Conservation (phyloP, 2,113 vertebrate species). For the Nothoprocta perdicaria region DNA sequence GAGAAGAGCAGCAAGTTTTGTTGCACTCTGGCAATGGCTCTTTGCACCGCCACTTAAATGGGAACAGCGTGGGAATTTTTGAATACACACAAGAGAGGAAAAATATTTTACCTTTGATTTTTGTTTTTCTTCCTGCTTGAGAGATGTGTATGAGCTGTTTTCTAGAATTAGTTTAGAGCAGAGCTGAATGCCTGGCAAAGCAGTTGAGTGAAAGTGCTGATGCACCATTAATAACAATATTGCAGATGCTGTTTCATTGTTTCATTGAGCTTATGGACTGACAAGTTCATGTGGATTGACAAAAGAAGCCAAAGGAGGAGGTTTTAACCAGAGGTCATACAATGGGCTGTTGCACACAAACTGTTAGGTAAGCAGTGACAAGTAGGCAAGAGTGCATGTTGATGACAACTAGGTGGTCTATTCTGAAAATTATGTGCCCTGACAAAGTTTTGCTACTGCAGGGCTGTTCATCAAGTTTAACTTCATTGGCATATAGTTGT, state of each 20-base stretch:
- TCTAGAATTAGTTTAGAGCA: not conserved
- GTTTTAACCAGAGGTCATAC: not conserved
- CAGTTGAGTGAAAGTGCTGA: not conserved
- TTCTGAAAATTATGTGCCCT: not conserved
- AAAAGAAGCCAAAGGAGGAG: not conserved
- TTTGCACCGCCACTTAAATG: not conserved
- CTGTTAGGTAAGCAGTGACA: not conserved
- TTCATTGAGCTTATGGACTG: not conserved
- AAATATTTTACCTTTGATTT: not conserved
- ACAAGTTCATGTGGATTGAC: not conserved
- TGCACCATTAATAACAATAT: not conserved
- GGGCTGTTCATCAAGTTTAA: not conserved
- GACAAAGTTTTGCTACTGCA: not conserved
- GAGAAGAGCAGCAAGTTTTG: not conserved
- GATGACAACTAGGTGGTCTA: not conserved
- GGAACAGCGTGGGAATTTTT: not conserved
- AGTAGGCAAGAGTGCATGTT: not conserved
- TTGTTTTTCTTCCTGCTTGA: not conserved
- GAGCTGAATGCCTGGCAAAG: not conserved
- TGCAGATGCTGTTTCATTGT: not conserved
- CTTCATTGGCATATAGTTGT: accelerated
- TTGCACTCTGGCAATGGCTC: not conserved
- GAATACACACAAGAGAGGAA: not conserved
- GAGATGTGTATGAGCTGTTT: not conserved
- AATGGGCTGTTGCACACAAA: not conserved